Conservation (phyloP, 1,140 invertebrate genomes). For the Ylistrum balloti region DNA sequence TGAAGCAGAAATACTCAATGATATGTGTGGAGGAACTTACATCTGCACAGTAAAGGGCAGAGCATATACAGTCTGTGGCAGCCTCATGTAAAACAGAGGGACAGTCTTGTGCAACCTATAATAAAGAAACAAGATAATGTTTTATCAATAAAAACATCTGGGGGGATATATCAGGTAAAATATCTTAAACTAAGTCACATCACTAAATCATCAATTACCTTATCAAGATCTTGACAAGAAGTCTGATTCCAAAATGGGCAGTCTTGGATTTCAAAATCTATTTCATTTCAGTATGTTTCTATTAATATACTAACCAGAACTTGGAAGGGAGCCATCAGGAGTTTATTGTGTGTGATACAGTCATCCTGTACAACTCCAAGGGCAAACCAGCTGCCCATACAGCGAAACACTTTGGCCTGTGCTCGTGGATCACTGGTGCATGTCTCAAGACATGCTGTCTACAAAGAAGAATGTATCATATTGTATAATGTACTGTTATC, state of each 20-base stretch:
- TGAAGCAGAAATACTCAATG: too few relatives aligned
- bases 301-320: conserved; percentile 81
- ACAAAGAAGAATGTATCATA: too few relatives aligned
- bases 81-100: conserved; percentile 91
- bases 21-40: conserved; percentile 66
- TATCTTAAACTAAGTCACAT: too few relatives aligned
- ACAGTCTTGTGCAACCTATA: conserved; percentile 82
- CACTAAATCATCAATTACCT: too few relatives aligned
- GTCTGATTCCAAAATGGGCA: too few relatives aligned
- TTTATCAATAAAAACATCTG: too few relatives aligned
- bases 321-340: conserved; percentile 81
- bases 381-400: conserved; percentile 83
- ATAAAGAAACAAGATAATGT: too few relatives aligned
- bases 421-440: conserved; percentile 71
- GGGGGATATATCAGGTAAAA: too few relatives aligned
- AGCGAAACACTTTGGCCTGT: conserved; percentile 80
- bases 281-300: too few relatives aligned
- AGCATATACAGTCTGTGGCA: conserved; percentile 94
- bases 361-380: conserved; percentile 81
- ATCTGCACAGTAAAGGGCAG: conserved; percentile 85
- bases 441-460: conserved; percentile 73
- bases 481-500: too few relatives aligned
- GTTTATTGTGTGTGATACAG: conserved; percentile 77
- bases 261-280: too few relatives aligned
- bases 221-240: too few relatives aligned